phyloP scores from a whole-genome alignment of 1,140 invertebrate species.

The Eufriesea mexicana region DNA sequence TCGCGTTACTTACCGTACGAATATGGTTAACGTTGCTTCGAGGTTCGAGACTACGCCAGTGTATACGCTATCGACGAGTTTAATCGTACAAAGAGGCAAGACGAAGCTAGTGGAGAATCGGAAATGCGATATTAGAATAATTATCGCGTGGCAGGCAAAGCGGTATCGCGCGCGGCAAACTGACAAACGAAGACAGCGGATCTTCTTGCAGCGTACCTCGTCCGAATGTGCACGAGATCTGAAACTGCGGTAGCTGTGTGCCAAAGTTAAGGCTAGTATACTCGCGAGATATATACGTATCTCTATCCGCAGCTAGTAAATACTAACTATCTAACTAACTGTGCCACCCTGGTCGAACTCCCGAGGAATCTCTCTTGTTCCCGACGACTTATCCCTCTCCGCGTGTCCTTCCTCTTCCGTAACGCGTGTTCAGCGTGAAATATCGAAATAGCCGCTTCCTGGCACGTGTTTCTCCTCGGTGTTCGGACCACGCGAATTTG shows the following conservation, averaged over 20 bases:
- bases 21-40: too few species aligned
- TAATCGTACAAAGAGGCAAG: rapidly evolving
- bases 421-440: conserved; percentile 36
- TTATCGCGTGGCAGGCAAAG: not conserved
- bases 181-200: not conserved
- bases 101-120: not conserved
- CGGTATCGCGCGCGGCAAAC: not conserved
- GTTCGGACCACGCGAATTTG: conserved; percentile 6
- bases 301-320: conserved; percentile 60
- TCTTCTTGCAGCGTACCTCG: not conserved
- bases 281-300: conserved; percentile 36
- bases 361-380: conserved; percentile 46
- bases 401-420: not conserved
- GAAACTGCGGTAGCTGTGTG: not conserved
- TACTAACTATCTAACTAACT: conserved; percentile 68
- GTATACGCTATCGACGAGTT: not conserved
- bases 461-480: not conserved
- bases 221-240: not conserved
- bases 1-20: too few species aligned
- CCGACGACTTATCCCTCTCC: conserved; percentile 44
- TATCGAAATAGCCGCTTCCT: conserved; percentile 38
- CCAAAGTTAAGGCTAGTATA: not conserved
- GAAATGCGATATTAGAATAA: conserved; percentile 3
- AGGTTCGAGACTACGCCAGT: too few species aligned
- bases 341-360: conserved; percentile 18